phyloP scores from a whole-genome alignment of 2,113 vertebrate species.

The Ictidomys tridecemlineatus region DNA sequence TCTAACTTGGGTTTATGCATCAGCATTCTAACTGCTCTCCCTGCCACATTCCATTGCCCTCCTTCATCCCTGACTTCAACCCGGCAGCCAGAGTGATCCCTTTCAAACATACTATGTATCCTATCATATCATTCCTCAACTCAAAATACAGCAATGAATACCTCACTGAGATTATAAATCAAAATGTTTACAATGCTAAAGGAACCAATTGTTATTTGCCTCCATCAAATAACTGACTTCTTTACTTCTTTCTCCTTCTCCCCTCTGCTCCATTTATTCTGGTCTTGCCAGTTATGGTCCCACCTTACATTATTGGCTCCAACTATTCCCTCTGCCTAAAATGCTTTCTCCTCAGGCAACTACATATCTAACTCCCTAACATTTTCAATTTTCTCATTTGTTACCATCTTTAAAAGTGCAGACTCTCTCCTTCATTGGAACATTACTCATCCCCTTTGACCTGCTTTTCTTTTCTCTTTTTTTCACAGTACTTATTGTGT shows the following conservation, averaged over 20 bases:
- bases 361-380: neutral
- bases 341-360: neutral
- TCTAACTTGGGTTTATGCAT: neutral
- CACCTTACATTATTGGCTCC: neutral
- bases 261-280: neutral
- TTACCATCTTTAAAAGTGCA: neutral
- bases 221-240: no score
- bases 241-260: neutral
- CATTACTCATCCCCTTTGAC: neutral
- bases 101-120: neutral
- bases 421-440: neutral
- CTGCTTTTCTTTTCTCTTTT: neutral
- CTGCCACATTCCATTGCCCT: neutral
- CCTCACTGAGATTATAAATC: neutral
- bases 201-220: no score
- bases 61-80: neutral
- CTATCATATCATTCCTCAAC: neutral
- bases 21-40: neutral
- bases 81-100: fast-evolving
- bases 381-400: neutral
- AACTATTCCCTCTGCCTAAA: neutral
- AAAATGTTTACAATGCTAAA: neutral
- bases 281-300: no score
- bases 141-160: neutral
- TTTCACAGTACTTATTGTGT: neutral